Percentiles rank a stretch among this genome's conserved stretches.
Evolutionary conservation across 2,113 vertebrate genomes (phyloP).

Genomic region (Microtus pennsylvanicus): DNA sequence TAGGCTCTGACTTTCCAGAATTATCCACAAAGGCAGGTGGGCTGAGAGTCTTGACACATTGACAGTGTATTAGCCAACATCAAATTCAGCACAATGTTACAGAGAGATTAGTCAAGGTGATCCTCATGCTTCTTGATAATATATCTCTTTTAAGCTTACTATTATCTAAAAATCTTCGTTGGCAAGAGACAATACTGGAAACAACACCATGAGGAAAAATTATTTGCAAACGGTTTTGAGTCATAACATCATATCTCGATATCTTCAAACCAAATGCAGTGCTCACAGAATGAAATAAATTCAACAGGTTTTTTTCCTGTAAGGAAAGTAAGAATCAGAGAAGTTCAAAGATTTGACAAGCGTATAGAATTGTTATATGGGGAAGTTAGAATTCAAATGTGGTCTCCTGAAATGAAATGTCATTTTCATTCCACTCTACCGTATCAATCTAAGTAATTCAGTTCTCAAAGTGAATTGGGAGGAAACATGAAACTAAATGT

Average conservation of each 20-base stretch:
- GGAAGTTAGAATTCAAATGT: conserved; percentile 57
- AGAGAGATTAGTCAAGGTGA: neutral
- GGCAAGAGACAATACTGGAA: neutral
- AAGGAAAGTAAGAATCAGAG: neutral
- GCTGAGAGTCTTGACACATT: neutral
- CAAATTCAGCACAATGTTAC: neutral
- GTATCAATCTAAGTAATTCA: conserved; percentile 73
- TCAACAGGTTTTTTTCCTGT: neutral
- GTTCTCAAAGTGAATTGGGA: conserved; percentile 70
- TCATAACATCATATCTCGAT: neutral
- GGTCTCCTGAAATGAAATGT: conserved; percentile 49
- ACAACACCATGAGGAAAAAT: neutral
- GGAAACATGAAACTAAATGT: conserved; percentile 62
- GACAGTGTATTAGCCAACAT: neutral
- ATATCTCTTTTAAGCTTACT: neutral
- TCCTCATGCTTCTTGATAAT: fast-evolving
- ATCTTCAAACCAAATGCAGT: neutral
- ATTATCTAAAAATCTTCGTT: neutral
- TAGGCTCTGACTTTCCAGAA: neutral
- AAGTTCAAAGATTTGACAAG: conserved; percentile 54
- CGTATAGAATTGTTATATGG: neutral
- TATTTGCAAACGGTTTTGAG: neutral
- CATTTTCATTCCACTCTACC: conserved; percentile 52
- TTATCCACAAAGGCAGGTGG: neutral
- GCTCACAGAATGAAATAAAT: neutral